A percentile compares a stretch with the other conserved stretches of the same genome.
These are phyloP conservation scores for Dendroctonus ponderosae DNA, from an alignment of 1,140 invertebrate genomes.

Conservation along the genomic window DNA sequence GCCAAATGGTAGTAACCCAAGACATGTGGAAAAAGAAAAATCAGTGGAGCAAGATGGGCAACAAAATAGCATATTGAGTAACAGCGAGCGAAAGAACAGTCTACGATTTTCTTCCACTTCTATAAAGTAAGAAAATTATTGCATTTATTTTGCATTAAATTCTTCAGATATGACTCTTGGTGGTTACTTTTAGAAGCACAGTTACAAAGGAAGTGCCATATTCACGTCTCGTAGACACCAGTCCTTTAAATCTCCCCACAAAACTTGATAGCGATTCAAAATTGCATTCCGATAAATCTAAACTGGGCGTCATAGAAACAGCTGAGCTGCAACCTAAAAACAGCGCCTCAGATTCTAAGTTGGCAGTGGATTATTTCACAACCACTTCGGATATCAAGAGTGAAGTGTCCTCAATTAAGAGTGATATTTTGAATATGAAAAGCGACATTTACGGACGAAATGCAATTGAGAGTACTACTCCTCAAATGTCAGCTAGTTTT, in stretches of 20 bases:
- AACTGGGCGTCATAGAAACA: conserved; percentile 59
- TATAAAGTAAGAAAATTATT: conserved; percentile 37
- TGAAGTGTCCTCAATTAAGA: conserved; percentile 19
- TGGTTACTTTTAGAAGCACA: conserved; percentile 45
- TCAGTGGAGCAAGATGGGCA: conserved; percentile 33
- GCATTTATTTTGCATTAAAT: not conserved
- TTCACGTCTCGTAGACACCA: conserved; percentile 69
- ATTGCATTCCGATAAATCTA: conserved; percentile 64
- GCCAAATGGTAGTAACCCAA: conserved; percentile 35
- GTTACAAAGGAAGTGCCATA: conserved; percentile 72
- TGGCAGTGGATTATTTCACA: conserved; percentile 65
- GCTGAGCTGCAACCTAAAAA: conserved; percentile 59
- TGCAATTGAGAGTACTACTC: conserved; percentile 18
- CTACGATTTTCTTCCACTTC: conserved; percentile 49
- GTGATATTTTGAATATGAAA: conserved; percentile 1
- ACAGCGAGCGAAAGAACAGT: conserved; percentile 41
- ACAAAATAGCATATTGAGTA: conserved; percentile 33
- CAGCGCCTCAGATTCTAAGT: conserved; percentile 78
- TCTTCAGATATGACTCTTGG: not conserved
- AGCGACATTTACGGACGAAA: not conserved
- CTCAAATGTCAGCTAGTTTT: conserved; percentile 33
- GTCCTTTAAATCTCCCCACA: conserved; percentile 56
- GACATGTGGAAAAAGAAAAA: conserved; percentile 35
- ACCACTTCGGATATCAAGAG: conserved; percentile 31
- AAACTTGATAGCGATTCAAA: conserved; percentile 80